Percentiles rank a stretch among this genome's conserved stretches.
phyloP scores from a whole-genome alignment of 1,140 invertebrate species.

The Nomia melanderi region DNA sequence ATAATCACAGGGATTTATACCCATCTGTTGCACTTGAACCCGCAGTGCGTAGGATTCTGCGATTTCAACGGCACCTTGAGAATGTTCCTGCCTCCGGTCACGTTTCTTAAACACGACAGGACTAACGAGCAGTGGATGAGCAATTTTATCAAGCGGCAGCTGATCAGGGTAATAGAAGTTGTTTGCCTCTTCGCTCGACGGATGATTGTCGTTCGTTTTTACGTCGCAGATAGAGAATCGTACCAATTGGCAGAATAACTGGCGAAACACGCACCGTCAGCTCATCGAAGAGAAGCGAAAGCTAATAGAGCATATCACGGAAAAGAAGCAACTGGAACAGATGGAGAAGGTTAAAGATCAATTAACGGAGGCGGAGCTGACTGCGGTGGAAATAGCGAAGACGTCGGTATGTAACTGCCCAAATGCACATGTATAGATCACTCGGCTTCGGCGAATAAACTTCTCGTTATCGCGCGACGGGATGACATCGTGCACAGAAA shows the following conservation, averaged over 20 bases:
- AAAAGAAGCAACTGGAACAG: constrained; percentile 46
- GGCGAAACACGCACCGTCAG: constrained; percentile 50
- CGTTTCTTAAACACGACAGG: constrained; percentile 70
- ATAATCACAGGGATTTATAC: constrained; percentile 73
- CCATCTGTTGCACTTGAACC: constrained; percentile 64
- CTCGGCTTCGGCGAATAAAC: no score
- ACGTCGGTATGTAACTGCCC: not conserved
- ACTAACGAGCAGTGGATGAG: constrained; percentile 67
- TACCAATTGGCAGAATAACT: constrained; percentile 57
- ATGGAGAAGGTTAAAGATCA: constrained; percentile 50
- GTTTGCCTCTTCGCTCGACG: not conserved
- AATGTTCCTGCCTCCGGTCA: constrained; percentile 82
- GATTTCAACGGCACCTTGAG: constrained; percentile 84
- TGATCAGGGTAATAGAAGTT: no score
- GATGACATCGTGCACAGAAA: constrained; percentile 30
- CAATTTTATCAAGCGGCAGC: constrained; percentile 71
- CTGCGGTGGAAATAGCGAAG: not conserved
- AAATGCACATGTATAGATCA: no score
- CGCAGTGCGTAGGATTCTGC: constrained; percentile 72
- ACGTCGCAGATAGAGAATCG: constrained; percentile 59
- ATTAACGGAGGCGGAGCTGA: constrained; percentile 37
- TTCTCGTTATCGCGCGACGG: no score
- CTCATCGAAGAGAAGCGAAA: constrained; percentile 46
- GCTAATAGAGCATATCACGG: constrained; percentile 43
- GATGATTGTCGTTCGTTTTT: not conserved